Base-by-base conservation (phyloP, 2,888 invertebrate species). In the Arenicola marina region DNA sequence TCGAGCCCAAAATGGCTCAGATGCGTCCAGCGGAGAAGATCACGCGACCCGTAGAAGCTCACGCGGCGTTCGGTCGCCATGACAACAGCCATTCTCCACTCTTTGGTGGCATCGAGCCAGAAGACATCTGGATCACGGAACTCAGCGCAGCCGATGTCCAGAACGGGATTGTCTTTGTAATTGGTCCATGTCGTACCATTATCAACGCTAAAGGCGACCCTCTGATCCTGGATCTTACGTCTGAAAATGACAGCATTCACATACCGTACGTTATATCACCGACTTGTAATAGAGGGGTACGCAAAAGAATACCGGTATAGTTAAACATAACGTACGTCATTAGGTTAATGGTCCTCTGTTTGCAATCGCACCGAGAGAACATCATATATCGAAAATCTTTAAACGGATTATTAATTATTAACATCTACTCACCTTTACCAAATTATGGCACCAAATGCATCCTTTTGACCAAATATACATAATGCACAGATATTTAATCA, bases 71-170 rank as follows among this genome's bases (percentile, higher is more conserved):
- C 34, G 31, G 21, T 21, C n/a, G 34, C 44, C n/a, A 28, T 28
- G 15, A 38, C 11, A 4, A 57, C n/a, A 44, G 46, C 46, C 4
- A 57, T 21, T 45, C 31, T 57, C 57, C 57, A 57, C 11, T 44
- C 44, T 24, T n/a, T 1, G 21, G 44, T 33, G 15, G 15, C 4
- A 1, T 0, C 28, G 31, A 45, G 33, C 44, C n/a, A 57, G 1
- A 46, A 24, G 3, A 57, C 46, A 29, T 57, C 46, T 0, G 57
- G 57, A 45, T 57, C 57, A 29, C 57, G 44, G 46, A 45, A 45
- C 7, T 4, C 29, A 2, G 1, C 1, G n/a, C 31, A 1, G 4
- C 29, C 29, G 29, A 7, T 21, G 11, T 18, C 29, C 7, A 57
- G 21, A 29, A 57, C 32, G n/a, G 57, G 57, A 45, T 57, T 57